Evolutionary conservation across 1,140 invertebrate genomes (phyloP), one percentile per base, ranked within the genome.

Genomic region (Vollenhovia emeryi): DNA sequence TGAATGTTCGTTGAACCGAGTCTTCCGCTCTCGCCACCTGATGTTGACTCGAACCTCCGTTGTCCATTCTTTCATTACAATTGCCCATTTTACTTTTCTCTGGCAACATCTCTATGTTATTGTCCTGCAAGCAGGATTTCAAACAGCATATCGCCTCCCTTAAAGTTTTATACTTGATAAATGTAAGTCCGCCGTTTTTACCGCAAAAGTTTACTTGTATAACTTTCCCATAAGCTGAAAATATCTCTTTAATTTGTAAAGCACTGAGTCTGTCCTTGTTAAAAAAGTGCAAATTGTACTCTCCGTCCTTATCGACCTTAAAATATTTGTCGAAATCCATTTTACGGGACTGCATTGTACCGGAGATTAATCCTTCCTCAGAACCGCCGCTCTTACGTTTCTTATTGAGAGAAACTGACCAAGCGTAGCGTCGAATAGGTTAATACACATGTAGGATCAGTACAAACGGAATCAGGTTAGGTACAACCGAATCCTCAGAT

Each of bases 141-240:
- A 90, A 15, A 33, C 83, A 87, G 8, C 13, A 1, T n/a, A 15
- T 36, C 15, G 36, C 36, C 18, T 88, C 86, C 5, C 75, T 1
- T n/a, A 73, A 1, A 13, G 30, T 59, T 80, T 9, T n/a, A 68
- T 84, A 90, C 0, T 0, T 60, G 3, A 92, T 13, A 68, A 88
- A 92, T 50, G 68, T 59, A 21, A 85, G 55, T n/a, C 78, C 86
- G 50, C 24, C 18, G 9, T 84, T 13, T 1, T 74, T 79, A 24
- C 21, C 40, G n/a, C n/a, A n/a, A 68, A 9, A 1, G 18, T 74
- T 30, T 5, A 90, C 9, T 24, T 3, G 8, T 7, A 73, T 0
- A 71, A 91, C 82, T n/a, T 66, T 60, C 0, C 90, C 91, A 78
- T n/a, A 91, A 52, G 6, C 3, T 21, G 87, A 85, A 73, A 91